Conservation (phyloP, 2,888 invertebrate species). For the Leptopterna dolabrata region DNA sequence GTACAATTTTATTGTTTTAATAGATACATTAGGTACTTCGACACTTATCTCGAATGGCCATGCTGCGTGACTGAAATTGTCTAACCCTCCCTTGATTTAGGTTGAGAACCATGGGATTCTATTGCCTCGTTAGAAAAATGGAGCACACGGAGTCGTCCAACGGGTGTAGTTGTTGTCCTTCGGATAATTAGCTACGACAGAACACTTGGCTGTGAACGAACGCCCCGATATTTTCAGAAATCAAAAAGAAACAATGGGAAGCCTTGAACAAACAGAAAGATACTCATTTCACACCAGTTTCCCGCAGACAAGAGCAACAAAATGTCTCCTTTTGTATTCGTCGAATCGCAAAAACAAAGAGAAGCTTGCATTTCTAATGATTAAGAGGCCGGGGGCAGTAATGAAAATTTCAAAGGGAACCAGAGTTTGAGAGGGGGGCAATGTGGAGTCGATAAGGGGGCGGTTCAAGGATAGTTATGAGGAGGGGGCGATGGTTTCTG, state of each 20-base stretch:
- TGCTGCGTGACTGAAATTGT: too few species aligned
- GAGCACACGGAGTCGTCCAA: too few species aligned
- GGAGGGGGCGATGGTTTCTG: background rate
- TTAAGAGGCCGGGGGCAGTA: background rate
- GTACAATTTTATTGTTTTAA: too few species aligned
- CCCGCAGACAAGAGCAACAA: background rate
- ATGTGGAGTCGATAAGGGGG: background rate
- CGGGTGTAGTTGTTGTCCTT: too few species aligned
- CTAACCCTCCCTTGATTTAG: too few species aligned
- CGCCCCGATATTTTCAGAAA: background rate
- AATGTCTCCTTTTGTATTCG: background rate
- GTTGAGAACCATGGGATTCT: too few species aligned
- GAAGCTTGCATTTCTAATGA: background rate
- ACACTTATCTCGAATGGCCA: too few species aligned
- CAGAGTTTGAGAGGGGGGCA: background rate
- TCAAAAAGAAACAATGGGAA: background rate
- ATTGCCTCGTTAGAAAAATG: too few species aligned
- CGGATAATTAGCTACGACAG: background rate
- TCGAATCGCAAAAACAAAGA: background rate
- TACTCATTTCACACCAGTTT: background rate
- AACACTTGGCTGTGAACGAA: background rate
- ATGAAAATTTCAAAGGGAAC: background rate
- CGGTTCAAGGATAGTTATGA: background rate
- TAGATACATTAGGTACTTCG: too few species aligned
- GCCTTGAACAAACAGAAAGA: background rate